Percentiles rank a stretch among this genome's conserved stretches.
Evolutionary conservation across 1,140 invertebrate genomes (phyloP).

Genomic region (Druon quercuslanigerum): DNA sequence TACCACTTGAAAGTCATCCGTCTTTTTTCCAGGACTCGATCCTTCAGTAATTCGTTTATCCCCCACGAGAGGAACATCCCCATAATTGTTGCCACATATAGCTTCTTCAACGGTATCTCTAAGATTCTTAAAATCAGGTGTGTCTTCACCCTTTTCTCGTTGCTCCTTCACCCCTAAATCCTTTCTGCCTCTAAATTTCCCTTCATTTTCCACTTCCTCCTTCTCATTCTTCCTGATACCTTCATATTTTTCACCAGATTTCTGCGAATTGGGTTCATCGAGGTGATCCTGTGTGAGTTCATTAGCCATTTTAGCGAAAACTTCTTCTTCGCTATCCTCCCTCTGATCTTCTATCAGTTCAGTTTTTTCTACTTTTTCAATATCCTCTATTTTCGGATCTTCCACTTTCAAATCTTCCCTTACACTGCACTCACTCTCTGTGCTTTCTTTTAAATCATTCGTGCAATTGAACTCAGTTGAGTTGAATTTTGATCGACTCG

Average conservation of each 20-base stretch:
- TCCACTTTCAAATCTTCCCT: conserved; percentile 6
- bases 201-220: conserved; percentile 41
- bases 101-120: conserved; percentile 37
- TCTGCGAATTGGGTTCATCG: conserved; percentile 39
- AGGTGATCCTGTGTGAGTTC: conserved; percentile 49
- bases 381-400: conserved; percentile 30
- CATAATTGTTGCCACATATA: conserved; percentile 38
- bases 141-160: conserved; percentile 38
- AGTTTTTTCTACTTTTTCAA: conserved; percentile 6
- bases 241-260: conserved; percentile 40
- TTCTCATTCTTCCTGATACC: conserved; percentile 22
- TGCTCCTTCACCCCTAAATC: background rate
- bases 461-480: background rate
- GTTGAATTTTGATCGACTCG: conserved; percentile 35
- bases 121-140: conserved; percentile 14
- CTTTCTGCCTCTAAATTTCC: conserved; percentile 31
- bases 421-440: background rate
- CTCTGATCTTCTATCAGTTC: background rate
- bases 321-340: conserved; percentile 27
- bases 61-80: conserved; percentile 3
- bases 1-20: conserved; percentile 63
- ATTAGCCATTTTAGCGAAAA: conserved; percentile 47
- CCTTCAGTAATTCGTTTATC: conserved; percentile 42
- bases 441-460: conserved; percentile 16
- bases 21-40: conserved; percentile 46